Evolutionary conservation across 2,888 invertebrate species (phyloP).

Genomic region (Nebria brevicollis): DNA sequence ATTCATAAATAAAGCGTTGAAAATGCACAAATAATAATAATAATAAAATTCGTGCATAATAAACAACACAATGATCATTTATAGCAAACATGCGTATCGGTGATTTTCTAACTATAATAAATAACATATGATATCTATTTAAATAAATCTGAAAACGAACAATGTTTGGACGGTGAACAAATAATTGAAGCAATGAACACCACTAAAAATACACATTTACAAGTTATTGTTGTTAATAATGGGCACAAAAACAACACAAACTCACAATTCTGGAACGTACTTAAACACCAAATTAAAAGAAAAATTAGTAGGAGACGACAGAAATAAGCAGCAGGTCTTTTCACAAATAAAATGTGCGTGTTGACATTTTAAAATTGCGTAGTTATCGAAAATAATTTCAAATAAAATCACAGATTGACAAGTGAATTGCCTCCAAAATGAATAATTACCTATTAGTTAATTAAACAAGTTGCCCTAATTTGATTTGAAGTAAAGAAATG

Average conservation of each 20-base stretch:
- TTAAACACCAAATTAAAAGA: neutral
- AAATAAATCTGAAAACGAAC: neutral
- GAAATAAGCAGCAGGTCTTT: neutral
- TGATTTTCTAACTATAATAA: neutral
- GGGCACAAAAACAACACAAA: neutral
- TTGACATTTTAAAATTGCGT: neutral
- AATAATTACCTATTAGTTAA: neutral
- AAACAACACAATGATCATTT: neutral
- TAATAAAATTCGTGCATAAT: neutral
- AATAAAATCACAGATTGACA: neutral
- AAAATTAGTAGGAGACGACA: neutral
- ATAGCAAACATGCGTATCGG: neutral
- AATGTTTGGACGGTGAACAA: neutral
- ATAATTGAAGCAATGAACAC: neutral
- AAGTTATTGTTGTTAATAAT: neutral
- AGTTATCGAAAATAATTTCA: neutral
- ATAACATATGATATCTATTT: neutral
- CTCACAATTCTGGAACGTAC: neutral
- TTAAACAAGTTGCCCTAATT: no score
- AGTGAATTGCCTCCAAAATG: neutral
- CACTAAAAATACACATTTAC: neutral
- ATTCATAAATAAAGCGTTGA: neutral
- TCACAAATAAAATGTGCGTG: neutral
- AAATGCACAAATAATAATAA: neutral
- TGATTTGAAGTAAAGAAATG: no score